Base-by-base conservation (phyloP, 2,888 invertebrate genomes). In the Harpalus rufipes region DNA sequence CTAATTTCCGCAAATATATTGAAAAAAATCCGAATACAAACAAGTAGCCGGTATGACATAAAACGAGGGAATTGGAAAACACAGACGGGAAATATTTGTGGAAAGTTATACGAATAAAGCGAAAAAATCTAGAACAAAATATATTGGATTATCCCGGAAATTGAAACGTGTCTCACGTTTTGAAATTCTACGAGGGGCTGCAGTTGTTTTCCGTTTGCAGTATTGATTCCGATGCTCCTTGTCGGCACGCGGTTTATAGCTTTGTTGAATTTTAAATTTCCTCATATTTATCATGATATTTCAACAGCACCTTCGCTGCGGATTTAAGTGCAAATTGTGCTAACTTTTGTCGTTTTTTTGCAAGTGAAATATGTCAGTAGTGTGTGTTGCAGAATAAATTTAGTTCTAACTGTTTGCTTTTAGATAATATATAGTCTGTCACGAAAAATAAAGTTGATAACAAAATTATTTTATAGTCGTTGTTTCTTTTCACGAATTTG, bases 71-170 rank as follows among this genome's bases (percentile, higher is more conserved):
- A 63, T 63, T 25, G 51, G 16, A 56, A 76, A 76, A 76, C n/a
- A 76, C 76, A 76, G 51, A 39, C 59, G 56, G 80, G 56, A 61
- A 61, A 80, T 80, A 80, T 80, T 61, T 80, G 59, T 32, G 61
- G 39, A 59, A 79, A 61, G 80, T 61, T 81, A 59, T 76, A 76
- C 25, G 63, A 63, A 63, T 63, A 63, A 63, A 63, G 63, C 16
- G 21, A 63, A 63, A 81, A 68, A 41, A 68, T 51, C 65, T 25
- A 81, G 25, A 68, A 81, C 65, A 65, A 81, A 63, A 81, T 81
- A 81, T 81, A 81, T 65, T 68, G 81, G 68, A 81, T 68, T 56
- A 81, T 81, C 65, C 68, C 51, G 81, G 81, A 81, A 81, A 81
- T 81, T 81, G 81, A 81, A 81, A 56, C 63, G 21, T 81, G 81